These are phyloP conservation scores for Esperia sulphurella DNA, from an alignment of 2,888 invertebrate genomes.

Conservation along the genomic window DNA sequence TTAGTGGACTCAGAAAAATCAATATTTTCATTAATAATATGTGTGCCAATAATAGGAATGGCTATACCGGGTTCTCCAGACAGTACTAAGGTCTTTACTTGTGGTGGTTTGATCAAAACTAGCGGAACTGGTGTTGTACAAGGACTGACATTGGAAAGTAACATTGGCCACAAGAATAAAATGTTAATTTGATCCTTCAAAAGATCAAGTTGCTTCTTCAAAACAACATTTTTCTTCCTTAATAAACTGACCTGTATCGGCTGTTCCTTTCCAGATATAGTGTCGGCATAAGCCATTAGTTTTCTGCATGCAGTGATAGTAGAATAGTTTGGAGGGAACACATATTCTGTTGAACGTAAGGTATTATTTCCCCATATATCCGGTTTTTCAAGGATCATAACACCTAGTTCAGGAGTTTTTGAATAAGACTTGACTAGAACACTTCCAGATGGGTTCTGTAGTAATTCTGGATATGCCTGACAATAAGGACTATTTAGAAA, in stretches of 20 bases:
- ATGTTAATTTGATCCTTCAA: conserved; percentile 46
- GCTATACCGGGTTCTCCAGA: neutral
- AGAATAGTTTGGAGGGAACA: conserved; percentile 54
- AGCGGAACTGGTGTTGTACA: no score
- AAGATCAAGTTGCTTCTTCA: conserved; percentile 32
- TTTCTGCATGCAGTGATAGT: conserved; percentile 54
- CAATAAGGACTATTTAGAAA: conserved; percentile 32
- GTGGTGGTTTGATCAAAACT: neutral
- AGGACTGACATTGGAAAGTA: conserved; percentile 40
- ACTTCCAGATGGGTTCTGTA: conserved; percentile 18
- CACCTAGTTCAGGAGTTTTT: conserved; percentile 26
- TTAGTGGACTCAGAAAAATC: neutral
- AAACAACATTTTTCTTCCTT: conserved; percentile 25
- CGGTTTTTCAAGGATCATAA: conserved; percentile 23
- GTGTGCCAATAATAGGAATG: neutral
- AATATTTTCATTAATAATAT: neutral
- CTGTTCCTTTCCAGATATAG: neutral
- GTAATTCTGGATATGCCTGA: conserved; percentile 33
- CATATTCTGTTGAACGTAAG: conserved; percentile 28
- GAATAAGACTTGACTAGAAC: conserved; percentile 51
- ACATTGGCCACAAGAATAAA: conserved; percentile 58
- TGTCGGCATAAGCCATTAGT: conserved; percentile 35
- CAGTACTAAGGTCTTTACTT: neutral
- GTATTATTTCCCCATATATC: conserved; percentile 48
- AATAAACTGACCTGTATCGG: neutral